Conservation (phyloP, 2,888 invertebrate genomes). For the Melinaea marsaeus region DNA sequence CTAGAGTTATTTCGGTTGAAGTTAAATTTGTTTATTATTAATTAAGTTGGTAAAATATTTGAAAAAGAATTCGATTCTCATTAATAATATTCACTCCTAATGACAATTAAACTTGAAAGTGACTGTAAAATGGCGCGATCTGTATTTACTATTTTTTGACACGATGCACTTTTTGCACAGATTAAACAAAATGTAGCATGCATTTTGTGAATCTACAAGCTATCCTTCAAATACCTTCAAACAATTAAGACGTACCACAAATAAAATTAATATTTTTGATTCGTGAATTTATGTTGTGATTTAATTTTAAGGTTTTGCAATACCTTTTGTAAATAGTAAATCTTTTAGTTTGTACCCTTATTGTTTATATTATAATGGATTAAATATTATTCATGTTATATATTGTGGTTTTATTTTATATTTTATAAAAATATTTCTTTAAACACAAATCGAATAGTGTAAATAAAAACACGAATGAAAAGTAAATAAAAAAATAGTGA, state of each 20-base stretch:
- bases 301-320: slow-evolving; percentile 56
- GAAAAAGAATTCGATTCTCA: background rate
- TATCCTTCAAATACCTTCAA: slow-evolving; percentile 18
- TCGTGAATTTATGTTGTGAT: slow-evolving; percentile 55
- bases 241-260: slow-evolving; percentile 23
- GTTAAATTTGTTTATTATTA: background rate
- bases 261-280: slow-evolving; percentile 21
- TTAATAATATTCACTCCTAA: background rate
- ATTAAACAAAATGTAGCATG: no score
- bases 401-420: slow-evolving; percentile 27
- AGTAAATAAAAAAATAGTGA: no score
- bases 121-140: no score
- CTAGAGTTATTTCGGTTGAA: background rate
- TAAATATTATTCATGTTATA: slow-evolving; percentile 69
- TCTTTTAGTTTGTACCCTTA: slow-evolving; percentile 50
- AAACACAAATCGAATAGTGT: no score
- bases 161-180: no score
- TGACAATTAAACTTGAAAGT: no score
- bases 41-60: no score
- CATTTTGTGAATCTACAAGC: no score
- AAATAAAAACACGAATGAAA: no score
- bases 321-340: slow-evolving; percentile 54
- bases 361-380: slow-evolving; percentile 52
- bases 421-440: background rate
- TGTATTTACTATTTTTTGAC: no score